These are phyloP conservation scores for Microhierax caerulescens DNA, from an alignment of 2,797 vertebrate species.

Conservation along the genomic window DNA sequence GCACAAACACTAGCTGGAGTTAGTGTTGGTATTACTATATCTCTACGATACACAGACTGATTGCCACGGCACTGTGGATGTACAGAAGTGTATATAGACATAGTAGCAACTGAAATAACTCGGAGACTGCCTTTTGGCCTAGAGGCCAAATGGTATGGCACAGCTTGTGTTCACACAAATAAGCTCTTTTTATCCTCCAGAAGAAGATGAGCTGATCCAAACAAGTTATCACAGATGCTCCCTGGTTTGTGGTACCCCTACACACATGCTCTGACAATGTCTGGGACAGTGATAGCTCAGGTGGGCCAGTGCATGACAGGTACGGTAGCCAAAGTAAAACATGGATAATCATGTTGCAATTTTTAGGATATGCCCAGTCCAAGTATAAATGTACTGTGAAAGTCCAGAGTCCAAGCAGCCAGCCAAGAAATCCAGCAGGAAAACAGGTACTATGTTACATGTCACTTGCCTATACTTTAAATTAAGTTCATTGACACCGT, in stretches of 20 bases:
- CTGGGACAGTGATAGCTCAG: not conserved
- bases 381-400: not conserved
- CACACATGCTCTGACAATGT: rapidly evolving
- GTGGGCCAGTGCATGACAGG: not conserved
- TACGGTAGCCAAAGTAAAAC: not conserved
- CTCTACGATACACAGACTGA: not conserved
- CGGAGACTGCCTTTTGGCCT: not conserved
- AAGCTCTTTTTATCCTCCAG: not conserved
- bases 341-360: not conserved
- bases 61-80: not conserved
- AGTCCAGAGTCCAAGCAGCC: not conserved
- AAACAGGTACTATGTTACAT: not conserved
- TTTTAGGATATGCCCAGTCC: not conserved
- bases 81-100: not conserved
- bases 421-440: not conserved
- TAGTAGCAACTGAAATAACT: not conserved
- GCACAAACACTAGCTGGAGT: not conserved
- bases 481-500: not conserved
- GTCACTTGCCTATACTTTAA: not conserved
- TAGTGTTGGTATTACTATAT: not conserved
- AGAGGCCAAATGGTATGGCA: not conserved
- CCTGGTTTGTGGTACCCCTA: not conserved
- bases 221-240: not conserved
- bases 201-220: not conserved
- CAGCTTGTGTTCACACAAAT: not conserved